Base-by-base conservation (phyloP, 2,113 vertebrate species). In the Vimba vimba region DNA sequence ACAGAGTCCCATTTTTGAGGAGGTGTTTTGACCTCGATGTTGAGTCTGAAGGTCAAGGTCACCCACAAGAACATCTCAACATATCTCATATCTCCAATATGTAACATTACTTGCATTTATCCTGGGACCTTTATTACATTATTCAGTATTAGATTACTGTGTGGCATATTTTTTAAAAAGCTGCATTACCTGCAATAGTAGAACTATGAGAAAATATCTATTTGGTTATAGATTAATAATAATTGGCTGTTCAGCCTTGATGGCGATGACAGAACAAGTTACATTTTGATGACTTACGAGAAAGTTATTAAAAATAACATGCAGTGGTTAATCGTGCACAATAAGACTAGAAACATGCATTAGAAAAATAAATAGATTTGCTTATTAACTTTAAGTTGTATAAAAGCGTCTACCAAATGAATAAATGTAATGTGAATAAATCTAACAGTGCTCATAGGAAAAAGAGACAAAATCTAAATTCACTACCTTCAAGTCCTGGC, bases 401-500 rank as follows among this genome's bases (percentile, higher is more conserved):
- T 76, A 50, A 19, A 27, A 57, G 4, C 6, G 19, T 36, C 27
- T 78, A 30, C 17, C 75, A 79, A 79, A n/a, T 39, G 17, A 71
- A 23, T 36, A 71, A 39, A 39, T 71, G 7, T 19, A 19, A 68
- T 19, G 36, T 71, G 68, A 71, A 43, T 77, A 33, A 55, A n/a
- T 39, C 76, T 39, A 62, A 4, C 77, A 1, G 55, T 79, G 57
- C 57, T 79, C 12, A 45, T 4, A 60, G 76, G 55, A 79, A 79
- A 79, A 82, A 68, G 3, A 50, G 80, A 82, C 0, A 4, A 80
- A 80, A 15, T 64, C 23, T 64, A 80, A 69, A 82, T 66, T 19
- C 62, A 68, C 39, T 7, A 47, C 80, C 69, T 27, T 68, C 25
- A 12, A 23, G 17, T 52, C 78, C 62, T 69, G 62, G 80, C 62